Conservation (phyloP, 64 coral and sea anemone genomes). For the Anthopleura sola region DNA sequence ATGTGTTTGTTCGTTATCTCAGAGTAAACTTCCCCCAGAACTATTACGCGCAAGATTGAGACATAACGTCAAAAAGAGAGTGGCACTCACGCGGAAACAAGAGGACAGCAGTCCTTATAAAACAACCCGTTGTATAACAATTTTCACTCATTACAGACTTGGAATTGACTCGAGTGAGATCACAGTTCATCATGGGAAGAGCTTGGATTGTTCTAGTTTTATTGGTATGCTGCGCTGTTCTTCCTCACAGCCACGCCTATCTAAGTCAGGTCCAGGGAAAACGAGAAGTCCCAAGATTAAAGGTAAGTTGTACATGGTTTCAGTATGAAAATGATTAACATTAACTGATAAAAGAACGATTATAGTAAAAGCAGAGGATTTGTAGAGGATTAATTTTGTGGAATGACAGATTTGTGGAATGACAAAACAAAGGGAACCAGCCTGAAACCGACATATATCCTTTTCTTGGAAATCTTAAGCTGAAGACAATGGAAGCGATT, state of each 20-base stretch:
- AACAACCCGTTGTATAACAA: not conserved
- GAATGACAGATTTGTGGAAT: not conserved
- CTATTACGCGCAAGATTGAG: not conserved
- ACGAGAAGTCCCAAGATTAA: not conserved
- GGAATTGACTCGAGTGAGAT: not conserved
- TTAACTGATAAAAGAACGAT: not conserved
- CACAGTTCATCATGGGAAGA: not conserved
- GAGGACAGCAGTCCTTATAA: not conserved
- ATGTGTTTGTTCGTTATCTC: conserved; percentile 6
- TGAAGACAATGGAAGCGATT: too few relatives aligned
- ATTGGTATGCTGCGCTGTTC: not conserved
- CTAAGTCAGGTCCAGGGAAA: not conserved
- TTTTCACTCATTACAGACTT: not conserved
- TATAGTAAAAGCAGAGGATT: not conserved
- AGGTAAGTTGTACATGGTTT: not conserved
- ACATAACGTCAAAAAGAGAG: not conserved
- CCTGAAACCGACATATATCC: too few relatives aligned
- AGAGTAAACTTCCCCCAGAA: conserved; percentile 6
- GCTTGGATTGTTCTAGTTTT: not conserved
- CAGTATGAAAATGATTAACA: not conserved
- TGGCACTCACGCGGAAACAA: not conserved
- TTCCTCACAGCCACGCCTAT: not conserved
- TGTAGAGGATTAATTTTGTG: too few relatives aligned
- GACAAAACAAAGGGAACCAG: not conserved
- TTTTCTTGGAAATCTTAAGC: too few relatives aligned